A percentile compares a stretch with the other conserved stretches of the same genome.
phyloP scores from a whole-genome alignment of 2,797 vertebrate genomes.

The Syncerus caffer region DNA sequence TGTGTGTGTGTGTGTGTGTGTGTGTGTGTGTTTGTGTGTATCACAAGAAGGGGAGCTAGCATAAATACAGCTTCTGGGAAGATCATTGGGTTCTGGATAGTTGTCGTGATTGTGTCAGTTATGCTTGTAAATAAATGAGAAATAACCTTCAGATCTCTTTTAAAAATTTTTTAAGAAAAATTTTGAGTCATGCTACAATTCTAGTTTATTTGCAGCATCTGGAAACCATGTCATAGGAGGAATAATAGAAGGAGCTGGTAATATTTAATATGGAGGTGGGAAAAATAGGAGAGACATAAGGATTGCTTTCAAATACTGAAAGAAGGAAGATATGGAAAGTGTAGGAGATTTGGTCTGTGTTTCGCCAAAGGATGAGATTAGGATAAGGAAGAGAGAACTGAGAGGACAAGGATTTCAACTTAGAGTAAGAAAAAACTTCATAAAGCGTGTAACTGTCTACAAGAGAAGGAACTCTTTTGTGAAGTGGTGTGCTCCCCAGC shows the following conservation, averaged over 20 bases:
- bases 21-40: background rate
- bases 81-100: background rate
- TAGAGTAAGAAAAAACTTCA: slow-evolving; percentile 5
- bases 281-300: background rate
- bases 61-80: background rate
- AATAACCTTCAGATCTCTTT: background rate
- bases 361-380: background rate
- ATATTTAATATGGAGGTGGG: background rate
- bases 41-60: background rate
- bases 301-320: background rate
- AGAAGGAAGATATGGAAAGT: background rate
- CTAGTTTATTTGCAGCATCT: background rate
- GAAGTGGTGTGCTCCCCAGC: background rate
- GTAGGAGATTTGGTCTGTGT: background rate
- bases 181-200: background rate
- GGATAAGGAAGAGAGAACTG: background rate
- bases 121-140: background rate
- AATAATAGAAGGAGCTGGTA: background rate
- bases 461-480: background rate
- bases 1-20: background rate
- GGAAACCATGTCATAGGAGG: background rate
- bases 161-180: background rate
- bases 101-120: background rate
- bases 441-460: background rate
- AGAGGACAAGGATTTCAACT: background rate